phyloP scores from a whole-genome alignment of 2,888 invertebrate genomes.

The Clanis bilineata region DNA sequence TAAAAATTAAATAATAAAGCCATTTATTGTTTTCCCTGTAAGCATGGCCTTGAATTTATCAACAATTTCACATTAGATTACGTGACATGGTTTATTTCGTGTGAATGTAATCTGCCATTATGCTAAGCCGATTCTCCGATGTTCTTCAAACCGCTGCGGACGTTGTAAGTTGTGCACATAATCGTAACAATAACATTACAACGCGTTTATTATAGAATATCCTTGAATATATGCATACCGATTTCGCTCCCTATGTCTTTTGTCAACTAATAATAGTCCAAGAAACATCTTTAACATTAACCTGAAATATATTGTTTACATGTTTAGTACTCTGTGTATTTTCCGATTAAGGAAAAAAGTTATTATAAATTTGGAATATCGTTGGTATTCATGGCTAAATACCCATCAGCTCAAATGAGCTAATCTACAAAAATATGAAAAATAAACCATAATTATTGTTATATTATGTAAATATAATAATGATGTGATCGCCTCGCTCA shows the following conservation, averaged over 20 bases:
- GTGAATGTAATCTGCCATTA: conserved; percentile 38
- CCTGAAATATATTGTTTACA: background rate
- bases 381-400: background rate
- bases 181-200: conserved; percentile 14
- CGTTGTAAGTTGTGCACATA: conserved; percentile 64
- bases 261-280: background rate
- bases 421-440: no score
- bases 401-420: no score
- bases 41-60: conserved; percentile 15
- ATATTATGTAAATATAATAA: conserved; percentile 9
- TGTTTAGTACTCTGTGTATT: background rate
- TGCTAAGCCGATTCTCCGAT: conserved; percentile 81
- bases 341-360: background rate
- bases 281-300: background rate
- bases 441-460: no score
- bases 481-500: no score
- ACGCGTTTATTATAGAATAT: background rate
- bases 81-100: conserved; percentile 9
- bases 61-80: background rate
- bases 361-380: background rate
- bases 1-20: background rate
- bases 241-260: background rate
- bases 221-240: background rate
- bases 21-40: conserved; percentile 12
- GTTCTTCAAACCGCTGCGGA: conserved; percentile 80